Evolutionary conservation across 2,888 invertebrate genomes (phyloP), one percentile per base, ranked within the genome.

Genomic region (Eucera pruinosa): DNA sequence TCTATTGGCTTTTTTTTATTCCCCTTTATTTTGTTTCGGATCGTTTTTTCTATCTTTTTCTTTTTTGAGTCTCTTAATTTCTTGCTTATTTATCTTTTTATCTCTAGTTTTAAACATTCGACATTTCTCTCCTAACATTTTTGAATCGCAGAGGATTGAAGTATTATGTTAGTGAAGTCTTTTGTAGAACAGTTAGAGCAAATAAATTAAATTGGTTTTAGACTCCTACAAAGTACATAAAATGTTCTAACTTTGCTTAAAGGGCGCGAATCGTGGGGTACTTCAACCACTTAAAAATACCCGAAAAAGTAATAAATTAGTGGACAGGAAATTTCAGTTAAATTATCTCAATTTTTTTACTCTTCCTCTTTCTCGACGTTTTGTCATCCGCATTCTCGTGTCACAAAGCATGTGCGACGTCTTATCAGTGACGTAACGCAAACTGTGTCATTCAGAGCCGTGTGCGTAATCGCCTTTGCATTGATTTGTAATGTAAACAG

Each of bases 341-440:
- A n/a, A n/a, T n/a, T n/a, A n/a, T n/a, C 9, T 20, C 7, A 2
- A 20, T 9, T 1, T 45, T 7, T 0, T 5, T 0, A 1, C 20
- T 4, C 9, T 23, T 39, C 2, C 9, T 2, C 47, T 7, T 15
- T n/a, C 5, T 9, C 2, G 4, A n/a, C 2, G 36, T 55, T 61
- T 71, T 50, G 48, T 71, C 43, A 72, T 48, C 55, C 50, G 57
- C 52, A 62, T 68, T n/a, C n/a, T n/a, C 52, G 58, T 60, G 55
- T 50, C 33, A 33, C 43, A 18, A 48, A 61, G 13, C 58, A 74
- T 58, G 52, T 54, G 55, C 55, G 50, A 48, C 52, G 43, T 55
- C 47, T 74, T 69, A 65, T 69, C 64, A 55, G 39, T 69, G 77
- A 74, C 69, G 77, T 60, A 60, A 54, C 57, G 3, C 18, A 11